Conservation (phyloP, 2,797 vertebrate species). For the Pampus argenteus region DNA sequence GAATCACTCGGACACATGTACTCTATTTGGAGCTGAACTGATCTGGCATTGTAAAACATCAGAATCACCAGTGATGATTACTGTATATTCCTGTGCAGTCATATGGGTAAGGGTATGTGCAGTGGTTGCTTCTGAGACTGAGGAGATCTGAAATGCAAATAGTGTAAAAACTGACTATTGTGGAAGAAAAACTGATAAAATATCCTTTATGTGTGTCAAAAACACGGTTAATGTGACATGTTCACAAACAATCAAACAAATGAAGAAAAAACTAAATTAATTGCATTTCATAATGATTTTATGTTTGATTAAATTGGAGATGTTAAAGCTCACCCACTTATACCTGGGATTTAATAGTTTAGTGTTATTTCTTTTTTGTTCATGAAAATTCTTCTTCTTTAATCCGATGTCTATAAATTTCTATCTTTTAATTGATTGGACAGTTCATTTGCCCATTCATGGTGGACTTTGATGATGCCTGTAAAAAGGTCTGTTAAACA, state of each 20-base stretch:
- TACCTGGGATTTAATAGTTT: no score
- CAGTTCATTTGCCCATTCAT: constrained; percentile 50
- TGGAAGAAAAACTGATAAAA: neutral
- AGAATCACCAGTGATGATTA: neutral
- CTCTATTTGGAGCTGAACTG: neutral
- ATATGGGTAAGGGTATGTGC: neutral
- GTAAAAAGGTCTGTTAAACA: constrained; percentile 77
- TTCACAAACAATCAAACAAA: no score
- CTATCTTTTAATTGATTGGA: constrained; percentile 56
- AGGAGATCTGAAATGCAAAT: neutral
- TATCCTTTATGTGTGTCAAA: no score
- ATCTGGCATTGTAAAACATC: neutral
- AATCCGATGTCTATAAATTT: no score
- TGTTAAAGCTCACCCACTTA: no score
- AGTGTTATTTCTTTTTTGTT: no score
- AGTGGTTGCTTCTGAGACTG: neutral
- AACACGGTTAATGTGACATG: no score
- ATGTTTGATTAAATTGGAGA: no score
- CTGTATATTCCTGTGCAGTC: neutral
- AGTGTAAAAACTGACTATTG: neutral
- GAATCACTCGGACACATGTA: constrained; percentile 2
- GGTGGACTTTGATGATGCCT: constrained; percentile 58
- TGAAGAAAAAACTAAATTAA: no score
- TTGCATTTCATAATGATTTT: no score
- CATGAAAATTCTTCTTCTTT: no score